phyloP scores from a whole-genome alignment of 2,888 invertebrate genomes.

The Ophonus ardosiacus region DNA sequence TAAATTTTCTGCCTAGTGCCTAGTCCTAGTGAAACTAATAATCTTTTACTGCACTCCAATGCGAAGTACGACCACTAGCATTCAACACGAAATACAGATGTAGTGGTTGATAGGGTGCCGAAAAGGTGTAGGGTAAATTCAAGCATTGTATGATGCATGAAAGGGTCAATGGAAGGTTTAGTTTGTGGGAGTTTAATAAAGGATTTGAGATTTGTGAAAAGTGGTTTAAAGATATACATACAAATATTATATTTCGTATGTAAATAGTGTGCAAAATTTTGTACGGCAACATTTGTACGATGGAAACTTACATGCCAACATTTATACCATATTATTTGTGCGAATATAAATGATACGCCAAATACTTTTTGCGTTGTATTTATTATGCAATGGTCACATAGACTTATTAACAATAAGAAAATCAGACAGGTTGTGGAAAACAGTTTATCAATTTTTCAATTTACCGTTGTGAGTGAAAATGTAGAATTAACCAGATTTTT shows the following conservation, averaged over 20 bases:
- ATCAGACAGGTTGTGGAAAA: too few relatives aligned
- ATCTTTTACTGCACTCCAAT: background rate
- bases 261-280: background rate
- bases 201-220: background rate
- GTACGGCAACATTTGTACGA: too few relatives aligned
- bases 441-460: too few relatives aligned
- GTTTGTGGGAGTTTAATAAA: background rate
- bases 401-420: too few relatives aligned
- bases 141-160: background rate
- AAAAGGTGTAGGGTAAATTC: conserved; percentile 18
- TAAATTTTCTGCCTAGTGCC: conserved; percentile 27
- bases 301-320: too few relatives aligned
- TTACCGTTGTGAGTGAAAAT: too few relatives aligned
- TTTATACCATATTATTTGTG: too few relatives aligned
- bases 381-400: too few relatives aligned
- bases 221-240: background rate
- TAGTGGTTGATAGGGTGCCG: background rate
- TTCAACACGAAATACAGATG: background rate
- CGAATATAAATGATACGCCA: too few relatives aligned
- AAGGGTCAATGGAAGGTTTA: background rate
- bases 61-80: background rate
- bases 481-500: too few relatives aligned
- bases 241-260: background rate
- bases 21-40: conserved; percentile 55
- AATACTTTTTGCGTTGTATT: too few relatives aligned